Evolutionary conservation across 2,888 invertebrate genomes (phyloP).

Genomic region (Iselma pallidipennis): DNA sequence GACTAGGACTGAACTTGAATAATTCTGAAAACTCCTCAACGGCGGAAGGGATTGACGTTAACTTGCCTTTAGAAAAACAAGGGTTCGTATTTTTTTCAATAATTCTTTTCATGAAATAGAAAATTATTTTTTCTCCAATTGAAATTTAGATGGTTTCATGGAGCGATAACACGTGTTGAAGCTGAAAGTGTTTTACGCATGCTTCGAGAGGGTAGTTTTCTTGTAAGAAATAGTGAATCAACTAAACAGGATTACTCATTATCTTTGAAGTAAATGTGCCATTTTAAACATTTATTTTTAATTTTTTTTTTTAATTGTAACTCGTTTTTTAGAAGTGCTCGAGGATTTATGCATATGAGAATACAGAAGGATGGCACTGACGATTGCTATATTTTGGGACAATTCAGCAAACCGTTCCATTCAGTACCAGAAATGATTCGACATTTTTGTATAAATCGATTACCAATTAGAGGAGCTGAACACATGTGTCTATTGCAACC

Average conservation of each 20-base stretch:
- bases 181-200: conserved; percentile 86
- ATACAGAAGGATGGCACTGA: conserved; percentile 77
- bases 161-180: conserved; percentile 86
- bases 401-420: conserved; percentile 90
- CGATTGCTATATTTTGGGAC: conserved; percentile 86
- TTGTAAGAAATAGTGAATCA: conserved; percentile 93
- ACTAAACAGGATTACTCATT: conserved; percentile 92
- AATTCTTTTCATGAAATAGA: not conserved
- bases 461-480: conserved; percentile 94
- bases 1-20: conserved; percentile 56
- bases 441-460: conserved; percentile 89
- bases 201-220: conserved; percentile 88
- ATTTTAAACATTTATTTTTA: conserved; percentile 6
- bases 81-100: conserved; percentile 63
- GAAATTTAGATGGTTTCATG: conserved; percentile 88
- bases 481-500: conserved; percentile 95
- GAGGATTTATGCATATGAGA: conserved; percentile 97
- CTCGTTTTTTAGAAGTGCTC: conserved; percentile 73
- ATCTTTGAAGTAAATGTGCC: conserved; percentile 89
- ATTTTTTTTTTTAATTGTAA: conserved; percentile 7
- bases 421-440: conserved; percentile 94
- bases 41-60: conserved; percentile 77
- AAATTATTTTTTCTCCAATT: conserved; percentile 12
- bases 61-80: conserved; percentile 83
- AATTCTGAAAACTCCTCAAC: conserved; percentile 62